Percentiles rank a stretch among this genome's conserved stretches.
Evolutionary conservation across 2,888 invertebrate species (phyloP).

Genomic region (Drosophila nigricruria): DNA sequence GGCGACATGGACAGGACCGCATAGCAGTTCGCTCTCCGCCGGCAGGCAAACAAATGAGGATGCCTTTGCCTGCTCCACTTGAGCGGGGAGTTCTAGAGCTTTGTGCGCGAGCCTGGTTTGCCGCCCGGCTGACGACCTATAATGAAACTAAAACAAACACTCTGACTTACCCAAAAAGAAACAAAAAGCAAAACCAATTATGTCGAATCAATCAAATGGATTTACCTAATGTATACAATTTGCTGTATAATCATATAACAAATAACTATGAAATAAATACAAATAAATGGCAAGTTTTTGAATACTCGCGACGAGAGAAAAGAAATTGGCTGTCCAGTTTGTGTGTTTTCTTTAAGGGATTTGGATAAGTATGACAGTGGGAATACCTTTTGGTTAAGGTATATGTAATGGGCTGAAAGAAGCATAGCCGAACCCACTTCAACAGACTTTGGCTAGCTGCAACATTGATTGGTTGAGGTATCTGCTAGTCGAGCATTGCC

Average conservation of each 20-base stretch:
- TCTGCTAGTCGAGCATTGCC: background rate
- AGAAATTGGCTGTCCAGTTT: slow-evolving; percentile 16
- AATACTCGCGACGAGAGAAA: slow-evolving; percentile 76
- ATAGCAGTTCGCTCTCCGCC: slow-evolving; percentile 37
- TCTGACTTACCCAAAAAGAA: slow-evolving; percentile 55
- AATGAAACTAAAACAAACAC: slow-evolving; percentile 23
- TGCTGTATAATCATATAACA: slow-evolving; percentile 48
- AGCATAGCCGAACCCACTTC: too few species aligned
- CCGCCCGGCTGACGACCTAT: slow-evolving; percentile 23
- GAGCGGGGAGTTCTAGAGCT: slow-evolving; percentile 44
- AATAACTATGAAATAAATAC: slow-evolving; percentile 52
- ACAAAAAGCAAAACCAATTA: slow-evolving; percentile 20
- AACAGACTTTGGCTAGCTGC: too few species aligned
- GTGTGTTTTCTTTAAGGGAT: slow-evolving; percentile 12
- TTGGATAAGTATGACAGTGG: background rate
- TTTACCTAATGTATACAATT: slow-evolving; percentile 38
- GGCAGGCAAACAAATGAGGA: slow-evolving; percentile 65
- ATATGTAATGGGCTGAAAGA: too few species aligned
- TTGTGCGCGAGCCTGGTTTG: slow-evolving; percentile 47
- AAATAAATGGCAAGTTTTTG: slow-evolving; percentile 75
- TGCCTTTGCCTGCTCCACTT: slow-evolving; percentile 62
- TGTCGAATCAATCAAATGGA: slow-evolving; percentile 48
- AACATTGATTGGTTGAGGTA: too few species aligned
- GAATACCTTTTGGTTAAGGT: background rate
- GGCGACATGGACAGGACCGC: slow-evolving; percentile 35